A percentile compares a stretch with the other conserved stretches of the same genome.
Evolutionary conservation across 2,113 vertebrate genomes (phyloP).

Genomic region (Hemiprocne comata): DNA sequence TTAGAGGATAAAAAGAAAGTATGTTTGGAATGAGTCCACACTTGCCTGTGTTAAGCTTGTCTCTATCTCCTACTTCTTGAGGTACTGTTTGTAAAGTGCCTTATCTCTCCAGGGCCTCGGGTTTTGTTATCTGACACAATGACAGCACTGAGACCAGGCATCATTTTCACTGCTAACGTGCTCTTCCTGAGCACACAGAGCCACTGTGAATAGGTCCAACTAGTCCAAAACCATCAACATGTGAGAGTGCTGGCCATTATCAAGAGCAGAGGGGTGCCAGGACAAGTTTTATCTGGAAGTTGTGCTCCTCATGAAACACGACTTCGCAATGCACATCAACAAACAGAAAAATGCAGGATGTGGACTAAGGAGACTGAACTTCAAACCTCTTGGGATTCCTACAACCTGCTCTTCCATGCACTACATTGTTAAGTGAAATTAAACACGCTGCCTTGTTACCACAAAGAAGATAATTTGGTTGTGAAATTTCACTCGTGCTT

Average conservation of each 20-base stretch:
- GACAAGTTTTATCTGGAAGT: background rate
- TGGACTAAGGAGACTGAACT: fast-evolving
- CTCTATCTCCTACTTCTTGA: background rate
- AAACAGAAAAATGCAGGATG: background rate
- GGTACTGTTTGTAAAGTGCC: background rate
- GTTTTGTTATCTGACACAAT: background rate
- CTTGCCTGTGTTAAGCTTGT: background rate
- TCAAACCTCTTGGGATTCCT: background rate
- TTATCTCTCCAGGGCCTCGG: background rate
- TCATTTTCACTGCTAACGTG: background rate
- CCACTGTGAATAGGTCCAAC: background rate
- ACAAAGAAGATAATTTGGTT: background rate
- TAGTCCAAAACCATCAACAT: background rate
- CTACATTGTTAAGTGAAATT: background rate
- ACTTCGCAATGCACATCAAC: background rate
- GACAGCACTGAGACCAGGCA: background rate
- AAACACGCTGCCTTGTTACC: background rate
- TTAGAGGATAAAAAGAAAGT: constrained; percentile 16
- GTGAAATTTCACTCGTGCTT: background rate
- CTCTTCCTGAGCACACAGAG: background rate
- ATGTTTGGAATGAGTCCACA: background rate
- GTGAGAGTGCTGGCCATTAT: background rate
- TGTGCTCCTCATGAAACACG: fast-evolving
- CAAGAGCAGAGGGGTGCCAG: background rate
- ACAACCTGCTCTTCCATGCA: background rate